Conservation (phyloP, 1,140 invertebrate genomes). For the Plectrocnemia conspersa region DNA sequence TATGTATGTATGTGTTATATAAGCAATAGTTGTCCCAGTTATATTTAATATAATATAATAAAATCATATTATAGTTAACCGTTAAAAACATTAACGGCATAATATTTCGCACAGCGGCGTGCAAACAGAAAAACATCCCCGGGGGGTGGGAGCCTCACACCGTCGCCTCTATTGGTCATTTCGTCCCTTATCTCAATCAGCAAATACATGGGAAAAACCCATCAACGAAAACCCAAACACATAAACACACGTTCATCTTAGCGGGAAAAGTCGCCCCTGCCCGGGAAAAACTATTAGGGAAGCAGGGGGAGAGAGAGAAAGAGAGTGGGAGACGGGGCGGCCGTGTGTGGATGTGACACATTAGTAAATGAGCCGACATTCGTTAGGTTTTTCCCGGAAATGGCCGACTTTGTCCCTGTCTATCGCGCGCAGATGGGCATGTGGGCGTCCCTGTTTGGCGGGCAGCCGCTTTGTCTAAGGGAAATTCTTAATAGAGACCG, state of each 20-base stretch:
- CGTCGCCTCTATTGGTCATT: conserved; percentile 26
- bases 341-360: conserved; percentile 34
- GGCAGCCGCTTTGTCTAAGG: conserved; percentile 28
- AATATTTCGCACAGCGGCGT: no score
- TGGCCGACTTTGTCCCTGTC: conserved; percentile 6
- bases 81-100: no score
- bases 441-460: conserved; percentile 16
- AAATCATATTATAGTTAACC: no score
- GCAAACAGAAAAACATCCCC: no score
- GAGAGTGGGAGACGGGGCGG: conserved; percentile 9
- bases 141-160: no score
- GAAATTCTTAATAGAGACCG: conserved; percentile 28
- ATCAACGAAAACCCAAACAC: conserved; percentile 27
- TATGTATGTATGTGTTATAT: no score
- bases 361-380: conserved; percentile 37
- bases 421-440: background rate
- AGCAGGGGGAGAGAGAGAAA: background rate
- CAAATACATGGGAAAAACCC: conserved; percentile 21
- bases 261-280: conserved; percentile 18
- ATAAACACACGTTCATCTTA: conserved; percentile 19
- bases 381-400: conserved; percentile 33
- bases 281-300: conserved; percentile 29
- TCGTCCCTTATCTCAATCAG: conserved; percentile 28
- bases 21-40: no score
- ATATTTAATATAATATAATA: no score